Percentiles rank a stretch among this genome's conserved stretches.
Conservation (phyloP, 2,888 invertebrate species). For the Cantharis flavilabris region DNA sequence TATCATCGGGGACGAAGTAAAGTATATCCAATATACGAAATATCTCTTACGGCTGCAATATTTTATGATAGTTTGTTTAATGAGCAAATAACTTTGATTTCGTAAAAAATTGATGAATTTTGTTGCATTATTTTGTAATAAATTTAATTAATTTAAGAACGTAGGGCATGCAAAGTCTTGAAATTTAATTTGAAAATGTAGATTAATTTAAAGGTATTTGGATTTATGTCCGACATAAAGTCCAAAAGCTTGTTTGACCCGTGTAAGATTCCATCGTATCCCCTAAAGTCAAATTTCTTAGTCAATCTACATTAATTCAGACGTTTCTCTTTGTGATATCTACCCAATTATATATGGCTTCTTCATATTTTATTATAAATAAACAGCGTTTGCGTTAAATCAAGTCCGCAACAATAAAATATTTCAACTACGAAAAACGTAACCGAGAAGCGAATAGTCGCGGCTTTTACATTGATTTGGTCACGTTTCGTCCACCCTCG, state of each 20-base stretch:
- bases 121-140: neutral
- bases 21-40: constrained; percentile 22
- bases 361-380: constrained; percentile 14
- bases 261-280: constrained; percentile 35
- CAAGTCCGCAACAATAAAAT: neutral
- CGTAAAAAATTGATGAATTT: constrained; percentile 13
- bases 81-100: constrained; percentile 16
- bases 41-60: constrained; percentile 16
- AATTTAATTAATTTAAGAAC: neutral
- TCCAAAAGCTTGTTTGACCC: constrained; percentile 25
- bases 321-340: neutral
- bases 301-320: constrained; percentile 31
- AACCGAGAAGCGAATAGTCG: constrained; percentile 32
- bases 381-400: constrained; percentile 8
- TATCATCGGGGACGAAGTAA: constrained; percentile 48
- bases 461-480: constrained; percentile 47
- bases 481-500: constrained; percentile 40
- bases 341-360: neutral
- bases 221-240: constrained; percentile 27
- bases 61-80: constrained; percentile 22
- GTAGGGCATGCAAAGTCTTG: neutral
- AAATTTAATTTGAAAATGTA: constrained; percentile 7
- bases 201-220: constrained; percentile 28
- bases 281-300: constrained; percentile 35
- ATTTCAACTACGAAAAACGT: constrained; percentile 33